A percentile compares a stretch with the other conserved stretches of the same genome.
These are phyloP conservation scores for Carposina sasakii DNA, from an alignment of 1,140 invertebrate species.

Conservation along the genomic window DNA sequence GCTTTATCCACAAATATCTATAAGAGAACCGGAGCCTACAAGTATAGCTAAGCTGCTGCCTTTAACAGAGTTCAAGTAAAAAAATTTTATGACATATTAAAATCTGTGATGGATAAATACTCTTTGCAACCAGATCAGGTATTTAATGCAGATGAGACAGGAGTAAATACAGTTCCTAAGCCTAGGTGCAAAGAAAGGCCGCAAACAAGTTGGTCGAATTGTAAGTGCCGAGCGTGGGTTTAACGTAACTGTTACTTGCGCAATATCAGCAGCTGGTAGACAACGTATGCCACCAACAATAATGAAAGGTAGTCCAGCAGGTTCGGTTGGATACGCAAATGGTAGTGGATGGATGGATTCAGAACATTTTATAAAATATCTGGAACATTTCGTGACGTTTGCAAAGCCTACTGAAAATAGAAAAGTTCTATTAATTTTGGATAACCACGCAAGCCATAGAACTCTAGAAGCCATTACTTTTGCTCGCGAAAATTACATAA, in stretches of 20 bases:
- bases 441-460: background rate
- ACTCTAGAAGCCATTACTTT: background rate
- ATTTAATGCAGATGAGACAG: background rate
- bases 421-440: background rate
- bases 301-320: background rate
- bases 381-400: background rate
- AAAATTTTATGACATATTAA: background rate
- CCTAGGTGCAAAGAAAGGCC: background rate
- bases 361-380: background rate
- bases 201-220: background rate
- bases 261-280: background rate
- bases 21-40: background rate
- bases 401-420: background rate
- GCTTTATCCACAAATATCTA: slow-evolving; percentile 3
- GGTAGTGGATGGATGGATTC: background rate
- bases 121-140: background rate
- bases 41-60: background rate
- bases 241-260: background rate
- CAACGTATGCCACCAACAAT: background rate
- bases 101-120: background rate
- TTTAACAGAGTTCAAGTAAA: background rate
- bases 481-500: background rate
- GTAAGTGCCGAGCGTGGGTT: background rate
- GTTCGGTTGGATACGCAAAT: background rate
- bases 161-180: background rate